Conservation (phyloP, 1,140 invertebrate species). For the Macrocentrus cingulum region DNA sequence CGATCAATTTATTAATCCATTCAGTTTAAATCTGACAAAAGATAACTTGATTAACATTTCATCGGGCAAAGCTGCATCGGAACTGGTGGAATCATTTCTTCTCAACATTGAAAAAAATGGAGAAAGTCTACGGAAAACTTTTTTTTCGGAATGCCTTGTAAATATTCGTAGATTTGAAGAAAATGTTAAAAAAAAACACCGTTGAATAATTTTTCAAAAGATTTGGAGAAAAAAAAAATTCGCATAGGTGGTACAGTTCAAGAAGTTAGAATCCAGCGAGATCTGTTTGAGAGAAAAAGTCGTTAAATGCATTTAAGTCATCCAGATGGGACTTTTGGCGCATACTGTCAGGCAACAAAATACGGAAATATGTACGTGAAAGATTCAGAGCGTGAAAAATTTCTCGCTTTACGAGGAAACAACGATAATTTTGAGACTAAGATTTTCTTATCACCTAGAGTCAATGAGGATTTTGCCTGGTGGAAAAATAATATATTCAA, state of each 20-base stretch:
- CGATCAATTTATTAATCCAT: not conserved
- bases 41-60: conserved; percentile 29
- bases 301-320: no score
- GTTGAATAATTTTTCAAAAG: conserved; percentile 20
- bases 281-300: conserved; percentile 34
- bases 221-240: conserved; percentile 20
- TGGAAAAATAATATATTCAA: not conserved
- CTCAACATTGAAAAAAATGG: conserved; percentile 26
- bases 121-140: conserved; percentile 13
- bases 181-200: conserved; percentile 24
- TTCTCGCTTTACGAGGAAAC: not conserved
- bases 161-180: conserved; percentile 26
- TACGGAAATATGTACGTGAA: conserved; percentile 3
- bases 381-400: not conserved
- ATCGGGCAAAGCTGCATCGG: conserved; percentile 27
- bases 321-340: not conserved
- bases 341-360: not conserved
- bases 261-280: conserved; percentile 34
- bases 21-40: conserved; percentile 6
- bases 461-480: not conserved
- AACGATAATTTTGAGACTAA: not conserved
- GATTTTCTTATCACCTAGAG: not conserved
- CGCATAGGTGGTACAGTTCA: conserved; percentile 21
- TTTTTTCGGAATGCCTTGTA: conserved; percentile 25
- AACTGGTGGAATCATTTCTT: conserved; percentile 16